These are phyloP conservation scores for Scaptomyza graminum DNA, from an alignment of 1,140 invertebrate species.

Conservation along the genomic window DNA sequence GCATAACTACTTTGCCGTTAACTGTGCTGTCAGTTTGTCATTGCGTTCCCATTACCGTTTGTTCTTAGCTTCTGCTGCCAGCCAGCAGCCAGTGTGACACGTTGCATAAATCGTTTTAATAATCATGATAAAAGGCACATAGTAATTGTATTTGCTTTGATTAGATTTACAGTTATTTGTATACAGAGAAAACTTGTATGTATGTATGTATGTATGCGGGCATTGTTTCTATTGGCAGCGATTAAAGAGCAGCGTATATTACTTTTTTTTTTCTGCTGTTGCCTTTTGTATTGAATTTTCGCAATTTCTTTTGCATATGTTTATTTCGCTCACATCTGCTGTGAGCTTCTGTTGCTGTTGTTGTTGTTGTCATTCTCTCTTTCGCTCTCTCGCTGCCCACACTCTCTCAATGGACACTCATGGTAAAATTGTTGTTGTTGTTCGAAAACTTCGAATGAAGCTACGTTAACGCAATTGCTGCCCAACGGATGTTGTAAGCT, in stretches of 20 bases:
- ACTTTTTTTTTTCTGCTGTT: constrained; percentile 34
- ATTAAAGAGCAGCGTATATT: constrained; percentile 13
- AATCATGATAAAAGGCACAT: constrained; percentile 62
- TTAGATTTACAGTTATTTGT: constrained; percentile 54
- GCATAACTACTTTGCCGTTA: constrained; percentile 64
- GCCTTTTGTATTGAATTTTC: constrained; percentile 53
- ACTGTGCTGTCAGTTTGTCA: constrained; percentile 71
- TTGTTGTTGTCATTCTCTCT: constrained; percentile 13
- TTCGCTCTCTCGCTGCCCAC: neutral
- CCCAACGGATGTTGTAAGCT: constrained; percentile 35
- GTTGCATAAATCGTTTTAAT: constrained; percentile 75
- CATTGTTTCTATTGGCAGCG: constrained; percentile 26
- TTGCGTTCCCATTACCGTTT: constrained; percentile 61
- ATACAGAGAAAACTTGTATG: constrained; percentile 10
- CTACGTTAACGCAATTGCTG: neutral
- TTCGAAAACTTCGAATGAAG: constrained; percentile 30
- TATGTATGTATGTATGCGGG: constrained; percentile 6
- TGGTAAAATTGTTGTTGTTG: constrained; percentile 6
- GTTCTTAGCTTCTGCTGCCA: constrained; percentile 27
- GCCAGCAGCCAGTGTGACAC: constrained; percentile 57
- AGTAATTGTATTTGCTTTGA: constrained; percentile 46
- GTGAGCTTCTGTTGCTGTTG: constrained; percentile 14
- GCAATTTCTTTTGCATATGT: constrained; percentile 66
- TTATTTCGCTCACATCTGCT: constrained; percentile 36
- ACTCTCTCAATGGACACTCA: constrained; percentile 19